These are phyloP conservation scores for Apolygus lucorum DNA, from an alignment of 1,140 invertebrate genomes.

Conservation along the genomic window DNA sequence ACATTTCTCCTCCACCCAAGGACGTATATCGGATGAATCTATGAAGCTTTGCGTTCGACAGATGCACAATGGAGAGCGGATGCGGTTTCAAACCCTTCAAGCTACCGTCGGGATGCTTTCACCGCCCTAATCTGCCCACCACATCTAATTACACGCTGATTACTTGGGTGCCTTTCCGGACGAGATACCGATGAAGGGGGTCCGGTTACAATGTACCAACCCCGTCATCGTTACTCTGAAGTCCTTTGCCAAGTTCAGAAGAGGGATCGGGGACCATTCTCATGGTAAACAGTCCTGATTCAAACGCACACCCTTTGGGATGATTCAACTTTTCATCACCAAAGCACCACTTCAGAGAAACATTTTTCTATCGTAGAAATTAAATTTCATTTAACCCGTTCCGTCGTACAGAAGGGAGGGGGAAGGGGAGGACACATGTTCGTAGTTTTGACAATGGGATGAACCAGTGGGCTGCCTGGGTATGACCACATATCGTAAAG, in stretches of 20 bases:
- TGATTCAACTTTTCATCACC: too few relatives aligned
- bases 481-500: too few relatives aligned
- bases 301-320: too few relatives aligned
- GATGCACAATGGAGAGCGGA: neutral
- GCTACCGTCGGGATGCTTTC: neutral
- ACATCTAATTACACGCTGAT: constrained; percentile 20
- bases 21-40: neutral
- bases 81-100: neutral
- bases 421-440: too few relatives aligned
- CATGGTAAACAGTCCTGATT: neutral
- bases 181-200: neutral
- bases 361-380: too few relatives aligned
- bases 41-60: neutral
- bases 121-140: neutral
- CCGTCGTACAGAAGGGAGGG: too few relatives aligned
- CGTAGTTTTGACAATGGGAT: too few relatives aligned
- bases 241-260: neutral
- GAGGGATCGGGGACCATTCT: neutral
- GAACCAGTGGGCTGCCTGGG: too few relatives aligned
- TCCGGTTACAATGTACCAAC: neutral
- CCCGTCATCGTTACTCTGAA: neutral
- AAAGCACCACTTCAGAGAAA: too few relatives aligned
- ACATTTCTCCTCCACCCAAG: neutral
- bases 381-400: too few relatives aligned
- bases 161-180: neutral